phyloP scores from a whole-genome alignment of 2,797 vertebrate genomes.

The Sitta carolinensis region DNA sequence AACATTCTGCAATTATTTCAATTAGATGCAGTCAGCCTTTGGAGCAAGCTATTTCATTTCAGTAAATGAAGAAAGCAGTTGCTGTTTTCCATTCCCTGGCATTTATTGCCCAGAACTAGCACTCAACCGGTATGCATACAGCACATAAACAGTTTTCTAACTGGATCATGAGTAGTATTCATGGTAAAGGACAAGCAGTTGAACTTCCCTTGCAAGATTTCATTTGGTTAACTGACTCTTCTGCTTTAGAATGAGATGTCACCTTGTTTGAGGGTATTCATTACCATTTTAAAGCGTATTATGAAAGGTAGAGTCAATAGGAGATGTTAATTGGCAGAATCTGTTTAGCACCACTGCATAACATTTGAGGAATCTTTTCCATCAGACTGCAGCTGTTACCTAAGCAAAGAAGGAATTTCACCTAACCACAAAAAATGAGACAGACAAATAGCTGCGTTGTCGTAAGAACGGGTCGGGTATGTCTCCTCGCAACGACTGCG shows the following conservation, averaged over 20 bases:
- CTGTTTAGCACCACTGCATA: slow-evolving; percentile 31
- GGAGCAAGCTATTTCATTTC: slow-evolving; percentile 40
- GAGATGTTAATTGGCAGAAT: slow-evolving; percentile 52
- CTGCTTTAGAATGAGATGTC: slow-evolving; percentile 41
- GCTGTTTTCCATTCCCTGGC: slow-evolving; percentile 48
- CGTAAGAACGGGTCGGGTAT: not conserved
- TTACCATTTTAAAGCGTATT: slow-evolving; percentile 61
- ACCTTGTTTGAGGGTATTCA: slow-evolving; percentile 37
- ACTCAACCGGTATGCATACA: not conserved
- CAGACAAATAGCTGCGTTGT: slow-evolving; percentile 12
- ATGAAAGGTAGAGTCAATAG: slow-evolving; percentile 26
- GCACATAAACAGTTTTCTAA: slow-evolving; percentile 27
- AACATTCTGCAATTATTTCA: slow-evolving; percentile 54
- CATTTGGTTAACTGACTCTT: slow-evolving; percentile 33
- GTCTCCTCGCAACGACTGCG: slow-evolving; percentile 49
- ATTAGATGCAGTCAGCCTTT: slow-evolving; percentile 49
- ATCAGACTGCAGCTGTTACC: slow-evolving; percentile 58
- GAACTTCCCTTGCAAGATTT: slow-evolving; percentile 47
- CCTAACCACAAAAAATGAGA: slow-evolving; percentile 23
- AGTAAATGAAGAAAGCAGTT: slow-evolving; percentile 54
- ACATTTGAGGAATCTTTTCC: not conserved
- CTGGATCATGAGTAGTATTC: slow-evolving; percentile 55
- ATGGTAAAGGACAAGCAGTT: slow-evolving; percentile 46
- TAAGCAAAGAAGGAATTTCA: slow-evolving; percentile 55
- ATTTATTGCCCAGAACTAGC: slow-evolving; percentile 53